Conservation (phyloP, 1,140 invertebrate genomes). For the Harpegnathos saltator region DNA sequence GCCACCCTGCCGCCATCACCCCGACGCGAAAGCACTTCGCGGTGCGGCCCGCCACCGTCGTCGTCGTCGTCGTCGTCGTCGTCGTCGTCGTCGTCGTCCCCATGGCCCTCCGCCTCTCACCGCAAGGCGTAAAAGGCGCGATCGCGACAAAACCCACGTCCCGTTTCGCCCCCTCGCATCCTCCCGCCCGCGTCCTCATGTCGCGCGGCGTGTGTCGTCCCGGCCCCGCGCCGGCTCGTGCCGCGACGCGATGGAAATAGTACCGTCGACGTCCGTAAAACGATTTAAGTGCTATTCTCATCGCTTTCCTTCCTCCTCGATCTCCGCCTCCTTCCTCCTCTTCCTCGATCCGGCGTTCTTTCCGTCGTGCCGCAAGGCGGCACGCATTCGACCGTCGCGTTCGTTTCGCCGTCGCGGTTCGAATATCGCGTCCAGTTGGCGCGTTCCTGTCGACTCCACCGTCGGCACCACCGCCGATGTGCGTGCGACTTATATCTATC, state of each 20-base stretch:
- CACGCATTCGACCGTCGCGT: background rate
- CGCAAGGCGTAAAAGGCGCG: conserved; percentile 56
- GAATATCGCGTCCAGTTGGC: conserved; percentile 35
- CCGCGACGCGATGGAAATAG: conserved; percentile 58
- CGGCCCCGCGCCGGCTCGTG: conserved; percentile 30
- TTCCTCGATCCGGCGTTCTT: conserved; percentile 18
- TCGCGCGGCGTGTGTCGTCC: conserved; percentile 40
- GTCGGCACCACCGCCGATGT: too few species aligned
- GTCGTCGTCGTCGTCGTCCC: background rate
- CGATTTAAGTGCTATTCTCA: conserved; percentile 62
- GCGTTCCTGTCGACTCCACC: background rate
- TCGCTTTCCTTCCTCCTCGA: background rate
- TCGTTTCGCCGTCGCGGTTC: conserved; percentile 43
- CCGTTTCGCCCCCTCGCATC: background rate
- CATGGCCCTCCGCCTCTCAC: background rate
- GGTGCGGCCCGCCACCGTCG: background rate
- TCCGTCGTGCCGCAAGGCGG: too few species aligned
- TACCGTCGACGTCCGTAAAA: conserved; percentile 55
- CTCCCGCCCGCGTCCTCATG: too few species aligned
- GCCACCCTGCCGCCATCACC: background rate
- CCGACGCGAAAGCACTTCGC: conserved; percentile 30
- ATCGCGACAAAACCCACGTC: conserved; percentile 55
- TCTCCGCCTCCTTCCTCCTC: conserved; percentile 11
- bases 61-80: background rate
- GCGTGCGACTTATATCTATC: too few species aligned